phyloP scores from a whole-genome alignment of 2,888 invertebrate genomes.

The Anthrax anthrax region DNA sequence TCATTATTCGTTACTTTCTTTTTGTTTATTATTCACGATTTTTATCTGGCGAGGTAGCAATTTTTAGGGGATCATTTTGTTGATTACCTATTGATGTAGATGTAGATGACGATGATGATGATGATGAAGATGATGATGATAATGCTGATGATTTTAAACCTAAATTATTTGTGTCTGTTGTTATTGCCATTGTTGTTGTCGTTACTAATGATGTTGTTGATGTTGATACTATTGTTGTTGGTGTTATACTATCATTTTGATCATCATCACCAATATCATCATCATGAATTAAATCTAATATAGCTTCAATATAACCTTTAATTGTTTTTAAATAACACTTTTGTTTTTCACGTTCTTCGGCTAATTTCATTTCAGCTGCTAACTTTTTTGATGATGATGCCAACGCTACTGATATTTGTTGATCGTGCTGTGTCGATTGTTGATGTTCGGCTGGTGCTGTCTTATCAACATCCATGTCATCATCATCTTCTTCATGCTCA shows the following conservation, averaged over 20 bases:
- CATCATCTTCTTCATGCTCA: conserved; percentile 15
- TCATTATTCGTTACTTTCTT: not conserved
- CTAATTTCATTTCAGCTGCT: conserved; percentile 20
- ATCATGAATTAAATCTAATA: conserved; percentile 28
- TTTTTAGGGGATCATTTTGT: not conserved
- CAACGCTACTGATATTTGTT: too few relatives aligned
- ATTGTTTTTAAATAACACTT: conserved; percentile 26
- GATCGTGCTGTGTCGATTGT: conserved; percentile 10
- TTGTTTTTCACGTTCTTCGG: conserved; percentile 28
- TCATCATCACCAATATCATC: conserved; percentile 15
- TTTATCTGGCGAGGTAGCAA: not conserved
- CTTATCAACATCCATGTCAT: conserved; percentile 11
- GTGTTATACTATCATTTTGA: not conserved
- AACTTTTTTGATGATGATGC: conserved; percentile 5
- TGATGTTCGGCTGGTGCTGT: conserved; percentile 4
- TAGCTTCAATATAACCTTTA: conserved; percentile 31
- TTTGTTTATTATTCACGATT: not conserved
- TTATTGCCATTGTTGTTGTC: not conserved
- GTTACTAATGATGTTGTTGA: not conserved
- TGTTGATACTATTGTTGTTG: not conserved
- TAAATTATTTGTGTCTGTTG: not conserved
- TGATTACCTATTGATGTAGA: not conserved
- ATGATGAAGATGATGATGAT: not conserved
- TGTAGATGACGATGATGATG: not conserved
- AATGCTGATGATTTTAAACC: not conserved